Percentiles rank a stretch among this genome's conserved stretches.
phyloP scores from a whole-genome alignment of 2,888 invertebrate species.

The Thysanoteuthis rhombus region DNA sequence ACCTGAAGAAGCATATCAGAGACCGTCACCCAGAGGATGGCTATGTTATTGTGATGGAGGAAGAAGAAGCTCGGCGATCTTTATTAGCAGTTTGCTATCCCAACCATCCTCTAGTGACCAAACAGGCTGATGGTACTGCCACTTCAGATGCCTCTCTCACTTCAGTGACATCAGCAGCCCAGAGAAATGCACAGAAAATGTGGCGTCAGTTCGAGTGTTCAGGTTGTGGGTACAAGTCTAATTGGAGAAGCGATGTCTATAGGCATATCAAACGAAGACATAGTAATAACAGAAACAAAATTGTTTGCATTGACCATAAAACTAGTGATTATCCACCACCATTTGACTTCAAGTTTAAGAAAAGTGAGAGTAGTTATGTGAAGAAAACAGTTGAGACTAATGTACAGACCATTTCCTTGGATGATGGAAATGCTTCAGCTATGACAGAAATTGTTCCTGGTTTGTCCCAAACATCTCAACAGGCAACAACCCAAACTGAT shows the following conservation, averaged over 20 bases:
- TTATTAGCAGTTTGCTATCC: slow-evolving; percentile 35
- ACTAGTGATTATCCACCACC: slow-evolving; percentile 50
- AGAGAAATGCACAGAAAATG: slow-evolving; percentile 31
- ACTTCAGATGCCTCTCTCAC: slow-evolving; percentile 14
- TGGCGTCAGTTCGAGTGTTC: slow-evolving; percentile 87
- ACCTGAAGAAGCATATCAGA: slow-evolving; percentile 91
- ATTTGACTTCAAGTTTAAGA: slow-evolving; percentile 46
- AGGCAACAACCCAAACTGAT: slow-evolving; percentile 21
- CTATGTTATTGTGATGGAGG: slow-evolving; percentile 57
- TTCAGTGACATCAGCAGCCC: background rate
- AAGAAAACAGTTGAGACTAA: slow-evolving; percentile 30
- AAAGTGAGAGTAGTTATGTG: slow-evolving; percentile 29
- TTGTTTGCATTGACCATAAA: slow-evolving; percentile 52
- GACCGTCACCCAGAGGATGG: slow-evolving; percentile 53
- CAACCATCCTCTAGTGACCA: slow-evolving; percentile 20
- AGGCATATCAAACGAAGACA: slow-evolving; percentile 83
- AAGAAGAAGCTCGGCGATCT: slow-evolving; percentile 62
- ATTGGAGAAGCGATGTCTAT: slow-evolving; percentile 97
- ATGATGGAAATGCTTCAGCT: background rate
- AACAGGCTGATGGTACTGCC: background rate
- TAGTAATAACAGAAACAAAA: slow-evolving; percentile 42
- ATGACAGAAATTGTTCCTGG: background rate
- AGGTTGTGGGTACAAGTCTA: slow-evolving; percentile 89
- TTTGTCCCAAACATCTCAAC: slow-evolving; percentile 35
- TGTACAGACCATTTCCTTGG: background rate